Percentiles rank a stretch among this genome's conserved stretches.
Evolutionary conservation across 2,113 vertebrate species (phyloP).

Genomic region (Pandion haliaetus): DNA sequence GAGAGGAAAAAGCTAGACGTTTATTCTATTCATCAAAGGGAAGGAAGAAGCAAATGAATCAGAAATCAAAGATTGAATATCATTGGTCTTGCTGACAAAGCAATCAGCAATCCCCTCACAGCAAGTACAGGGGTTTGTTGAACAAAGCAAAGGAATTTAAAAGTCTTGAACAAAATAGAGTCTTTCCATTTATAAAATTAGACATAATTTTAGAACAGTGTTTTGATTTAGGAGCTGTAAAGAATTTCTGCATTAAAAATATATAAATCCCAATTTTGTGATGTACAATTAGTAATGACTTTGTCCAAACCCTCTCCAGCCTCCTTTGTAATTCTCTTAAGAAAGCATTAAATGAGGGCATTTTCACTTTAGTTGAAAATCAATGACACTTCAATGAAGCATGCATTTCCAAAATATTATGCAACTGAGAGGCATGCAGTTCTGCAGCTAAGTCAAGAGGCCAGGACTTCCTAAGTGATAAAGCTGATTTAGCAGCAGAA

Average conservation of each 20-base stretch:
- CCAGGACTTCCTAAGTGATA: constrained; percentile 26
- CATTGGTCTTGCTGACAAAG: constrained; percentile 65
- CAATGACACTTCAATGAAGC: constrained; percentile 75
- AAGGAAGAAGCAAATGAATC: constrained; percentile 53
- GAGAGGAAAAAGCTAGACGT: not conserved
- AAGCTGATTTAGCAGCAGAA: not conserved
- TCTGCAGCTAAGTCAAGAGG: constrained; percentile 21
- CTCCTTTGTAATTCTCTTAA: constrained; percentile 69
- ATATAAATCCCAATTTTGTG: constrained; percentile 71
- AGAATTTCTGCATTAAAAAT: constrained; percentile 65
- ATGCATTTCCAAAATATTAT: constrained; percentile 69
- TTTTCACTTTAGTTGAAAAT: constrained; percentile 77
- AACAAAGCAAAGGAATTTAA: constrained; percentile 55
- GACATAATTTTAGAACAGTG: constrained; percentile 55
- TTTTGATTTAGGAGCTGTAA: constrained; percentile 68
- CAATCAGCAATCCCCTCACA: constrained; percentile 37
- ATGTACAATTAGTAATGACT: constrained; percentile 75
- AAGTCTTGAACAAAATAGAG: constrained; percentile 49
- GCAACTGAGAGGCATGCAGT: constrained; percentile 51
- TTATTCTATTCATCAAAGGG: constrained; percentile 62
- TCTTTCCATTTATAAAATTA: constrained; percentile 57
- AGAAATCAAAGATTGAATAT: constrained; percentile 70
- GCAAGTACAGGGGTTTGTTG: constrained; percentile 35
- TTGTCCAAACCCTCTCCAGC: constrained; percentile 72
- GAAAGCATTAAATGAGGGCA: constrained; percentile 74